These are phyloP conservation scores for Eutolmus rufibarbis DNA, from an alignment of 2,888 invertebrate genomes.

Conservation along the genomic window DNA sequence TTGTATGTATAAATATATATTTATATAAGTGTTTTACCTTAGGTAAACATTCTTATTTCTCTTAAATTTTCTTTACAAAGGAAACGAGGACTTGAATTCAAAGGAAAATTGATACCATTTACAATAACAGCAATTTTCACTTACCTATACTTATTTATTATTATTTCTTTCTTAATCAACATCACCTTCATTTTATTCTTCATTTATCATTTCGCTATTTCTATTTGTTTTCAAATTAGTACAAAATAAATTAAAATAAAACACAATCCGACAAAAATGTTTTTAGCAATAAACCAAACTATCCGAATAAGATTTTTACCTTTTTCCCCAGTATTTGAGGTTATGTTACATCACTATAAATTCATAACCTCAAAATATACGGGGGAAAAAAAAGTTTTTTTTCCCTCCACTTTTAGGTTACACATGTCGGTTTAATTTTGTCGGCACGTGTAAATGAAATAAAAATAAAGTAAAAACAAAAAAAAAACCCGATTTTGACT, in stretches of 20 bases:
- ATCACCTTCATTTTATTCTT: background rate
- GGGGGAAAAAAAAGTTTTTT: no score
- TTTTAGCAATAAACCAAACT: no score
- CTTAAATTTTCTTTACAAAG: constrained; percentile 18
- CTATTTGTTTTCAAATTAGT: background rate
- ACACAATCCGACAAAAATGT: background rate
- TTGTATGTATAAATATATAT: constrained; percentile 34
- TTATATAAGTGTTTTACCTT: constrained; percentile 12
- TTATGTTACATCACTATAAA: no score
- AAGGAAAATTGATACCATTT: background rate
- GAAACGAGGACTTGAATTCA: background rate
- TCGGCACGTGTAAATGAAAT: no score
- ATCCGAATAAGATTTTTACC: no score
- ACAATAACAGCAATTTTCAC: background rate
- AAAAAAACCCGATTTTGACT: background rate
- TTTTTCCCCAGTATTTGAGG: no score
- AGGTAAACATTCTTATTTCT: constrained; percentile 32
- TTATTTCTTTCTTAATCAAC: background rate
- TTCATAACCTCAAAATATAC: no score
- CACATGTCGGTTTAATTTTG: no score
- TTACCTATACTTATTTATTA: background rate
- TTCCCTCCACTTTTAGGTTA: no score
- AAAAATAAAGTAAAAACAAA: no score
- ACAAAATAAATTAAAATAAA: background rate
- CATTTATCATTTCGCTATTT: background rate